A percentile compares a stretch with the other conserved stretches of the same genome.
phyloP scores from a whole-genome alignment of 2,797 vertebrate genomes.

The Brotula barbata region DNA sequence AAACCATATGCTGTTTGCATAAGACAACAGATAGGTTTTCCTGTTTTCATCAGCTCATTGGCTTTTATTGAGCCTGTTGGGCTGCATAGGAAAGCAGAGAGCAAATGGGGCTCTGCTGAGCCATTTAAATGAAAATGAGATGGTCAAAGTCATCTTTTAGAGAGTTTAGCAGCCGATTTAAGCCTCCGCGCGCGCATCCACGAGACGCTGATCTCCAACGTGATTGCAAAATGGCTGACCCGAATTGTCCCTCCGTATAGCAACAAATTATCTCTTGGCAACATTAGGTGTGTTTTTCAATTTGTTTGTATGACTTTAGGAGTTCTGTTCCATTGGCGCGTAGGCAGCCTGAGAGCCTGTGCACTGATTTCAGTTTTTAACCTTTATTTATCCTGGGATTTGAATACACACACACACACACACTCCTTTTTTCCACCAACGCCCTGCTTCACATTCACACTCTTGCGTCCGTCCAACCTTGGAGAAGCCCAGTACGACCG shows the following conservation, averaged over 20 bases:
- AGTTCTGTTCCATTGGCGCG: constrained; percentile 23
- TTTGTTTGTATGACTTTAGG: constrained; percentile 50
- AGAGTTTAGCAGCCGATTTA: constrained; percentile 59
- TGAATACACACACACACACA: constrained; percentile 22
- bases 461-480: constrained; percentile 41
- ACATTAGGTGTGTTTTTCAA: constrained; percentile 45
- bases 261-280: constrained; percentile 54
- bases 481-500: constrained; percentile 44
- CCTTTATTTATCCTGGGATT: constrained; percentile 26
- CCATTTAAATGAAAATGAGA: constrained; percentile 78
- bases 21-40: constrained; percentile 61
- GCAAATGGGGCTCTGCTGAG: constrained; percentile 71
- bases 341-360: constrained; percentile 22
- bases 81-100: constrained; percentile 65
- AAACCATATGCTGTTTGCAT: constrained; percentile 72
- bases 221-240: constrained; percentile 48
- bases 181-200: constrained; percentile 40
- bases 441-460: constrained; percentile 37
- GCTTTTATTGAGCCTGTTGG: constrained; percentile 77
- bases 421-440: constrained; percentile 44
- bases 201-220: constrained; percentile 48
- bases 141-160: constrained; percentile 73
- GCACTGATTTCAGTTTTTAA: constrained; percentile 46
- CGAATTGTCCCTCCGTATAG: constrained; percentile 30
- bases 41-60: constrained; percentile 76